phyloP scores from a whole-genome alignment of 2,888 invertebrate genomes.

The Auanema freiburgensis region DNA sequence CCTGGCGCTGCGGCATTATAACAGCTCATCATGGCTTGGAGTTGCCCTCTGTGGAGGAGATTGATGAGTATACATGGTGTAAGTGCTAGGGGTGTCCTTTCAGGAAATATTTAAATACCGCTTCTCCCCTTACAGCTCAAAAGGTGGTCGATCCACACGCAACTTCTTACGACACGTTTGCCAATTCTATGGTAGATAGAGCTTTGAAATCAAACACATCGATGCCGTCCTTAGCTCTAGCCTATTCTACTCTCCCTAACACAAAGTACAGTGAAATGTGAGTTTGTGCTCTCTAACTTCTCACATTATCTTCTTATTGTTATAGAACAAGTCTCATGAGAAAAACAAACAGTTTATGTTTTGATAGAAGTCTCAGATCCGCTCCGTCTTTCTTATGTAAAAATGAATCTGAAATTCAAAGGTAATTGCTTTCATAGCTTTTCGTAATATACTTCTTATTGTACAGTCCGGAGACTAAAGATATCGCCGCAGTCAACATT shows the following conservation, averaged over 20 bases:
- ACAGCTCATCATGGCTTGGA: conserved; percentile 4
- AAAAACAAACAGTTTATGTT: too few species aligned
- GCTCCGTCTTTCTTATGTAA: too few species aligned
- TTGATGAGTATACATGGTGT: conserved; percentile 2
- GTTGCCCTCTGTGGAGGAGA: background rate
- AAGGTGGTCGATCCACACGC: background rate
- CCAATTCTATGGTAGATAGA: background rate
- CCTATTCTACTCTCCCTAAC: background rate
- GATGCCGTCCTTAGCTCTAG: background rate
- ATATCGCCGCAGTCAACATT: too few species aligned
- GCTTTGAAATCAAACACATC: background rate
- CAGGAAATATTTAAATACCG: background rate
- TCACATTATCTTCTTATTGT: background rate
- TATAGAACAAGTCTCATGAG: too few species aligned
- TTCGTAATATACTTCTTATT: too few species aligned
- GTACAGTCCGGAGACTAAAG: too few species aligned
- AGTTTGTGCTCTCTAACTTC: background rate
- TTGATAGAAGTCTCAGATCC: too few species aligned
- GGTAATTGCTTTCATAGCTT: too few species aligned
- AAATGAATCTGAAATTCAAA: too few species aligned
- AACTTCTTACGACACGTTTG: background rate
- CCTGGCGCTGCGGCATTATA: conserved; percentile 1
- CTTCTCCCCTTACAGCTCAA: background rate
- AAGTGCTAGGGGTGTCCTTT: background rate
- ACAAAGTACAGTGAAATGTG: conserved; percentile 1